phyloP scores from a whole-genome alignment of 2,888 invertebrate species.

The Nomada fabriciana region DNA sequence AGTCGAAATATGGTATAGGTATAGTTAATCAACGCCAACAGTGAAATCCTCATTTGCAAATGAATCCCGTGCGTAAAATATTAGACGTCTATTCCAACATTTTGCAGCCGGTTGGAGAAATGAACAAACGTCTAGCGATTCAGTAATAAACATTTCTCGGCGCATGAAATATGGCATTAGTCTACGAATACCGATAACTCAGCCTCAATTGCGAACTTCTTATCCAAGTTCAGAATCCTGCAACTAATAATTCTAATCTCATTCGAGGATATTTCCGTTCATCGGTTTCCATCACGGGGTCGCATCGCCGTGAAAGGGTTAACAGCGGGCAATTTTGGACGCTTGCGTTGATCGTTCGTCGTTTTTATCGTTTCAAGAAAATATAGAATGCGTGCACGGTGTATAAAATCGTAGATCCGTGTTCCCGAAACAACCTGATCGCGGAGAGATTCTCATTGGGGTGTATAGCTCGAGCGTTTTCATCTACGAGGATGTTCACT shows the following conservation, averaged over 20 bases:
- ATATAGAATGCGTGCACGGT: conserved; percentile 22
- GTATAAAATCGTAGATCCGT: conserved; percentile 28
- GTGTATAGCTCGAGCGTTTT: conserved; percentile 28
- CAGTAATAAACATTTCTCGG: background rate
- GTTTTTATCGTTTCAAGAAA: conserved; percentile 31
- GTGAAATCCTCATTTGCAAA: background rate
- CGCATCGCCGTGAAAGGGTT: background rate
- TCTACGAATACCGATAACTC: background rate
- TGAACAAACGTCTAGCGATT: background rate
- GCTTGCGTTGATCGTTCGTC: conserved; percentile 19
- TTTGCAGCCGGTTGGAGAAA: background rate
- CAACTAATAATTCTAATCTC: background rate
- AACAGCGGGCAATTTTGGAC: conserved; percentile 26
- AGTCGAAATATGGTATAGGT: no score
- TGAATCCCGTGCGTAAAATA: background rate
- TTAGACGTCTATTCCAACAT: background rate
- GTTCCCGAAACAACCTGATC: conserved; percentile 25
- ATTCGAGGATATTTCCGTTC: background rate
- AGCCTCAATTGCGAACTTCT: background rate
- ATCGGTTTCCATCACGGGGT: background rate
- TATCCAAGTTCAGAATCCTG: background rate
- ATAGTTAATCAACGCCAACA: no score
- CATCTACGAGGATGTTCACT: conserved; percentile 40
- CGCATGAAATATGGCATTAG: background rate
- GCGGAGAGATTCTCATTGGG: conserved; percentile 34